Base-by-base conservation (phyloP, 1,140 invertebrate species). In the Schlechtendalia chinensis region DNA sequence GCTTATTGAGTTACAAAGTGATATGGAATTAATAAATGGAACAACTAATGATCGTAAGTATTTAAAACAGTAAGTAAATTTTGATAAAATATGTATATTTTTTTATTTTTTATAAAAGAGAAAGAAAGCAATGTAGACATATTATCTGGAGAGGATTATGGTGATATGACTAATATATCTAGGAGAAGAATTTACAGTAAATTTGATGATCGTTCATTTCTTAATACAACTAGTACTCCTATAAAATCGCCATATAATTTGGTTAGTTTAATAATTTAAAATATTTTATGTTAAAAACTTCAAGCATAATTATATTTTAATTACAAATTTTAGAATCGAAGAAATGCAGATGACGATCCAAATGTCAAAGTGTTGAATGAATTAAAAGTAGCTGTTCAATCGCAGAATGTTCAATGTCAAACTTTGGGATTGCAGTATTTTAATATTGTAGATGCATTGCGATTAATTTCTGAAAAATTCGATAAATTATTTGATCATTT, bases 351-450 rank as follows among this genome's bases (percentile, higher is more conserved):
- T 29, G 75, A 79, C n/a, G 56, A 79, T n/a, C 16, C 10, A 50
- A 16, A 61, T 61, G 39, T 53, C n/a, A 79, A 61, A 50, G 24
- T 61, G 27, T n/a, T 79, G 5, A 79, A 29, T 50, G 75, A 79
- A 63, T 50, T 79, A 47, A 79, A 79, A 63, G 53, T 79, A 29
- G 45, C 75, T 14, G 39, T 79, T 17, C 75, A 79, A 63, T 79
- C 75, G 27, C 75, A 79, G 39, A 79, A 79, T 61, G 75, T 79
- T 6, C 75, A 79, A 6, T 79, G 75, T 24, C 75, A 79, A 63
- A 79, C 75, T 47, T 56, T 79, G 45, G 75, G 75, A 79, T 63
- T 79, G 24, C 75, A 79, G 39, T 79, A 79, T 61, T 79, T 63
- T 61, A 79, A 59, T 61, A 61, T 79, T 32, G 50, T 61, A 45